phyloP scores from a whole-genome alignment of 2,797 vertebrate genomes.

The Eulemur albifrons region DNA sequence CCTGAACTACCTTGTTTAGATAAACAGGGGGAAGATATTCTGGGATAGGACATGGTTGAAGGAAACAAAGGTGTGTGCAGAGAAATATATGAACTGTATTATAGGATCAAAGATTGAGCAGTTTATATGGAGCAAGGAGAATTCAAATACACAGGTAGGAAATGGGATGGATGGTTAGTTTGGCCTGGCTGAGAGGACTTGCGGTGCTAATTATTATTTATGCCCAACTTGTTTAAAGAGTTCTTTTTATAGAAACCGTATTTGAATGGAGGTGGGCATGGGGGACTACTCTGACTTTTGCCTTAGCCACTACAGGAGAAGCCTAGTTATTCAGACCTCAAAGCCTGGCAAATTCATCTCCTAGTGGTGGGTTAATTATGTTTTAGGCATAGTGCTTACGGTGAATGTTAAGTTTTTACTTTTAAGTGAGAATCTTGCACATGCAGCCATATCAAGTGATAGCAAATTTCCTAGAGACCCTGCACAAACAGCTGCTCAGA shows the following conservation, averaged over 20 bases:
- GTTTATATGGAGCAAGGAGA: background rate
- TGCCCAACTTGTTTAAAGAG: background rate
- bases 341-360: background rate
- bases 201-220: background rate
- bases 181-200: background rate
- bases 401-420: background rate
- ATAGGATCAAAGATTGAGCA: background rate
- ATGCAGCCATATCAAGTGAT: background rate
- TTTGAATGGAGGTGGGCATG: background rate
- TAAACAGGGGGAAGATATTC: background rate
- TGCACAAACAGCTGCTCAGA: background rate
- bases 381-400: background rate
- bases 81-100: background rate
- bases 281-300: background rate
- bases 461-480: background rate
- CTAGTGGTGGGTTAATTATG: background rate
- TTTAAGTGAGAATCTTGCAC: background rate
- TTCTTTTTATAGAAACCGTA: background rate
- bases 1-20: background rate
- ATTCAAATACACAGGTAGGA: background rate
- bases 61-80: background rate
- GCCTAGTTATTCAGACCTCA: background rate
- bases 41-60: background rate
- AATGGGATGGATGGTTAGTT: background rate
- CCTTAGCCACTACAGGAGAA: background rate